Conservation (phyloP, 2,113 vertebrate genomes). For the Crypturellus undulatus region DNA sequence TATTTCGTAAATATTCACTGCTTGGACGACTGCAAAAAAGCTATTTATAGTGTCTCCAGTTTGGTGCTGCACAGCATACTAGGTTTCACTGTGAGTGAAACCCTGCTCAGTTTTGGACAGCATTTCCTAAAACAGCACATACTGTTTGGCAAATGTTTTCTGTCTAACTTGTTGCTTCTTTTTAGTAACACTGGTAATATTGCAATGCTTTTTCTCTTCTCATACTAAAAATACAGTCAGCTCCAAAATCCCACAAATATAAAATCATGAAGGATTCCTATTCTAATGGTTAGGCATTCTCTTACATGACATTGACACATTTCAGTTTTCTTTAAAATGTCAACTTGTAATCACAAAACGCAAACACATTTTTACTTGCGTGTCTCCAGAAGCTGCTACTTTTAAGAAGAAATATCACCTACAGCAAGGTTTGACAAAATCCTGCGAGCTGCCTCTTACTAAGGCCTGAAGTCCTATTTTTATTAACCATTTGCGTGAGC, state of each 20-base stretch:
- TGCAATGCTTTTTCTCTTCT: not conserved
- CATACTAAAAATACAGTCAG: not conserved
- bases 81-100: not conserved
- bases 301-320: rapidly evolving
- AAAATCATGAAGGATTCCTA: not conserved
- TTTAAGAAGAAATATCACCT: not conserved
- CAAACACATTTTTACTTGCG: not conserved
- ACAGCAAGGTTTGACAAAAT: not conserved
- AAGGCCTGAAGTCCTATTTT: not conserved
- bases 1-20: not conserved
- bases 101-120: not conserved
- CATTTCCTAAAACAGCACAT: not conserved
- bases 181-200: not conserved
- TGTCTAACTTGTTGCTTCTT: not conserved
- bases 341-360: not conserved
- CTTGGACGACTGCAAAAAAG: not conserved
- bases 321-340: not conserved
- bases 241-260: not conserved
- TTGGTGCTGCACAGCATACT: not conserved
- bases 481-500: not conserved
- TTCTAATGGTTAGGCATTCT: not conserved
- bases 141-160: not conserved
- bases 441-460: not conserved
- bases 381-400: not conserved
- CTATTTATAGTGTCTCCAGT: not conserved